A percentile compares a stretch with the other conserved stretches of the same genome.
Evolutionary conservation across 1,140 invertebrate species (phyloP).

Genomic region (Meteorus sp.): DNA sequence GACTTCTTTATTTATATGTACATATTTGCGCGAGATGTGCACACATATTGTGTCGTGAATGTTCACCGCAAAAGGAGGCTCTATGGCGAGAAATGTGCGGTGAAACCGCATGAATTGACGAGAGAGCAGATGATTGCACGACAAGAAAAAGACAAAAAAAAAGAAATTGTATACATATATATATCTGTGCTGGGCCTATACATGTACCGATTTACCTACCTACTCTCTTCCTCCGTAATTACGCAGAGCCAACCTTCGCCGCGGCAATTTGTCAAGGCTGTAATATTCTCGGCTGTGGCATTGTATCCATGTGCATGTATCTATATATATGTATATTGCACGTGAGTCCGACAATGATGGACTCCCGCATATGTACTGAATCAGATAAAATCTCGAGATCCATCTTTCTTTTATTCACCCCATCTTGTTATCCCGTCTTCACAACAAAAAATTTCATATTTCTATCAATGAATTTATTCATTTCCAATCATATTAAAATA

Average conservation of each 20-base stretch:
- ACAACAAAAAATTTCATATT: too few species aligned
- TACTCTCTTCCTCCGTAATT: constrained; percentile 49
- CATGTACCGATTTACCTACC: constrained; percentile 6
- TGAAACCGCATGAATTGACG: constrained; percentile 18
- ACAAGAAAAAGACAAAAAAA: constrained; percentile 1
- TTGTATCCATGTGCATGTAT: too few species aligned
- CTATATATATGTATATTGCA: constrained; percentile 39
- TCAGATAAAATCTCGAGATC: constrained; percentile 7
- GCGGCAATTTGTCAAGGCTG: constrained; percentile 60
- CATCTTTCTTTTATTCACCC: background rate
- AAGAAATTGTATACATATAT: constrained; percentile 9
- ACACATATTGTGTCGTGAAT: constrained; percentile 11
- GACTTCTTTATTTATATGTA: background rate
- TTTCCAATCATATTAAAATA: too few species aligned
- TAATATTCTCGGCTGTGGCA: constrained; percentile 54
- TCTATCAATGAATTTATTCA: too few species aligned
- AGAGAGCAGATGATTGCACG: constrained; percentile 11
- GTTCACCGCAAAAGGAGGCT: background rate
- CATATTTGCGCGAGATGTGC: background rate
- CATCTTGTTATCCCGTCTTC: constrained; percentile 9
- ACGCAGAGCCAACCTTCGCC: constrained; percentile 53
- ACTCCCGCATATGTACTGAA: constrained; percentile 30
- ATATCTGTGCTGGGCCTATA: constrained; percentile 28
- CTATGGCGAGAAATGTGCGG: constrained; percentile 3
- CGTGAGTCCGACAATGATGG: constrained; percentile 15